Conservation (phyloP, 2,797 vertebrate genomes). For the Cuniculus paca region DNA sequence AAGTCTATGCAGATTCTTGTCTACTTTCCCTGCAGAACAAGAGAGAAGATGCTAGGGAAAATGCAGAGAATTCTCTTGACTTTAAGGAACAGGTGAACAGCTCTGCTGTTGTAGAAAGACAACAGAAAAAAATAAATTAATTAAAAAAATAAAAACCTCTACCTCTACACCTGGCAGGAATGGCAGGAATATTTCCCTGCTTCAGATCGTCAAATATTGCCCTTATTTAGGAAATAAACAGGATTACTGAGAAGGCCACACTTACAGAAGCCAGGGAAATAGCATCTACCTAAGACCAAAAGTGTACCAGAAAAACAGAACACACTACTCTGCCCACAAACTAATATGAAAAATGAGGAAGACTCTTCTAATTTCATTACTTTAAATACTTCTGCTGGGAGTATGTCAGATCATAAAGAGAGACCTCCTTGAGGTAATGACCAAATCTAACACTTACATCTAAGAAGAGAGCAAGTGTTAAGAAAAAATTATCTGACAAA, state of each 20-base stretch:
- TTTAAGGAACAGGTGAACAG: not conserved
- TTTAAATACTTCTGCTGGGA: not conserved
- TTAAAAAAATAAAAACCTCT: too few species aligned
- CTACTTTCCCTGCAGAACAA: not conserved
- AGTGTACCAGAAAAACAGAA: not conserved
- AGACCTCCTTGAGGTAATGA: not conserved
- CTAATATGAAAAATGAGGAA: not conserved
- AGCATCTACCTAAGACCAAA: not conserved
- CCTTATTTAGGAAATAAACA: not conserved
- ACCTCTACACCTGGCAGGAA: not conserved
- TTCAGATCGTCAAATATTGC: not conserved
- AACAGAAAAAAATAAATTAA: not conserved
- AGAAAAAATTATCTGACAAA: not conserved
- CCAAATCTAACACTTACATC: not conserved
- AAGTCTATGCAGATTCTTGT: not conserved
- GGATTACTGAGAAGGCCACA: not conserved
- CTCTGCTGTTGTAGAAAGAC: not conserved
- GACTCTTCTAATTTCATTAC: not conserved
- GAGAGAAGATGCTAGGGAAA: not conserved
- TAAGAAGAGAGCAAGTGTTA: not conserved
- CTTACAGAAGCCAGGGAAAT: not conserved
- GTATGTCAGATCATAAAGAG: not conserved
- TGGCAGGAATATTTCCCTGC: not conserved
- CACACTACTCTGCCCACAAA: not conserved
- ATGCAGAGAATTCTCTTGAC: not conserved